phyloP scores from a whole-genome alignment of 2,113 vertebrate genomes.

The Xenopus laevis region DNA sequence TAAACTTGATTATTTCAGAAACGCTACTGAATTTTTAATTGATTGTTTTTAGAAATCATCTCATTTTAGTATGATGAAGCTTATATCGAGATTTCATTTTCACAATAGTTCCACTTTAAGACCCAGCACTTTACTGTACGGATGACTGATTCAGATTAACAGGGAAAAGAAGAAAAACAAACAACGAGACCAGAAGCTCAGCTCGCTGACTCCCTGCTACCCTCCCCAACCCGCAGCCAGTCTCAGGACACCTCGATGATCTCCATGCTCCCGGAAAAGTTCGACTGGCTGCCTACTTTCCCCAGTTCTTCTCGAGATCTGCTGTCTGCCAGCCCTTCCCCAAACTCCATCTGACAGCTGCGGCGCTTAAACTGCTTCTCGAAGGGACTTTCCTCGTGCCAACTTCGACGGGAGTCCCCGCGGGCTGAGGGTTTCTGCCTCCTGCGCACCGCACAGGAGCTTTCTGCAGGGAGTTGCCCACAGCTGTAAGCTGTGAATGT shows the following conservation, averaged over 20 bases:
- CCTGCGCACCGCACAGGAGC: conserved; percentile 69
- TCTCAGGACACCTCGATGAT: conserved; percentile 92
- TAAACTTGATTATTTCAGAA: no score
- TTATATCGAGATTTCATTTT: no score
- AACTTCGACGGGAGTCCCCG: conserved; percentile 84
- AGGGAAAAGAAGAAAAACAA: conserved; percentile 52
- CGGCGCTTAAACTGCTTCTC: conserved; percentile 94
- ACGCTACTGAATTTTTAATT: no score
- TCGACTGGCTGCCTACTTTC: conserved; percentile 78
- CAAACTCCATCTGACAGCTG: conserved; percentile 96
- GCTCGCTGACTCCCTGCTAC: conserved; percentile 2
- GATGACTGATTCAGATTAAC: conserved; percentile 62
- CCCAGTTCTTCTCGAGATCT: conserved; percentile 80
- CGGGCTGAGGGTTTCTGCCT: conserved; percentile 69
- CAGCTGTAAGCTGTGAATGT: conserved; percentile 70
- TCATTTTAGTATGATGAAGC: no score
- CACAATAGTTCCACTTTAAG: no score
- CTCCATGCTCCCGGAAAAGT: conserved; percentile 95
- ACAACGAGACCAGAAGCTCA: conserved; percentile 18
- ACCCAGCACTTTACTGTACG: background rate
- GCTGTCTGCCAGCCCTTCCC: conserved; percentile 74
- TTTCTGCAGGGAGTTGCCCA: conserved; percentile 71
- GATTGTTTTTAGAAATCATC: no score
- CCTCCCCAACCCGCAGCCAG: background rate
- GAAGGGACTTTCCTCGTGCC: conserved; percentile 94